Evolutionary conservation across 2,113 vertebrate genomes (phyloP), one percentile per base, ranked within the genome.

Genomic region (Marmota monax): DNA sequence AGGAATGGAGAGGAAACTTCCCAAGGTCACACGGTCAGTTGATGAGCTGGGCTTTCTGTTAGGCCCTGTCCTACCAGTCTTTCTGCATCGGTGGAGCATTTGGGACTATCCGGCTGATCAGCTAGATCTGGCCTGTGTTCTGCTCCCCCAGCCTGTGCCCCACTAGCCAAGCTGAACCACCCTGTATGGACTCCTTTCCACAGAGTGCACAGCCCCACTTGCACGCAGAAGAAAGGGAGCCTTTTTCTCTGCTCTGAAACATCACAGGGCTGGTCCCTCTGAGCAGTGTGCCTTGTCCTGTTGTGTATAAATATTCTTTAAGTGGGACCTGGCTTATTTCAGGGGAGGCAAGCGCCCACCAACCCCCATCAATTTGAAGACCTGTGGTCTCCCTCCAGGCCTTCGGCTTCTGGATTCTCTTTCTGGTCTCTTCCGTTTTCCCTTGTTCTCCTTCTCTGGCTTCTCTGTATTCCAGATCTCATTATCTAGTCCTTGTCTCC

Each of bases 51-150:
- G 34, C 34, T 63, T 88, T 86, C 78, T 51, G 56, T 69, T 74
- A 53, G 32, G 86, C 27, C 70, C 20, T 7, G 10, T 58, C 45
- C 77, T 73, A 25, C 29, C 90, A 67, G 9, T 4, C 78, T 88
- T 56, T n/a, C 16, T 0, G 0, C 22, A 42, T n/a, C 2, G 5
- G n/a, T 63, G 27, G 72, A 13, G n/a, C 39, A 32, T 22, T 4
- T 42, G 13, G n/a, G 51, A 23, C 42, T 65, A 1, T 61, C 4
- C 5, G 56, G 29, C n/a, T 32, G 25, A 61, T 2, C 2, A 45
- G 8, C 63, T n/a, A 37, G 37, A 45, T n/a, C 6, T 56, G 42
- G 51, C 58, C 58, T 74, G 2, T 1, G 4, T 34, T 88, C 91
- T n/a, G 14, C 27, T 77, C 32, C 12, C 48, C 1, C 5, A 37